A percentile compares a stretch with the other conserved stretches of the same genome.
phyloP scores from a whole-genome alignment of 2,797 vertebrate species.

The Notolepis coatsorum region DNA sequence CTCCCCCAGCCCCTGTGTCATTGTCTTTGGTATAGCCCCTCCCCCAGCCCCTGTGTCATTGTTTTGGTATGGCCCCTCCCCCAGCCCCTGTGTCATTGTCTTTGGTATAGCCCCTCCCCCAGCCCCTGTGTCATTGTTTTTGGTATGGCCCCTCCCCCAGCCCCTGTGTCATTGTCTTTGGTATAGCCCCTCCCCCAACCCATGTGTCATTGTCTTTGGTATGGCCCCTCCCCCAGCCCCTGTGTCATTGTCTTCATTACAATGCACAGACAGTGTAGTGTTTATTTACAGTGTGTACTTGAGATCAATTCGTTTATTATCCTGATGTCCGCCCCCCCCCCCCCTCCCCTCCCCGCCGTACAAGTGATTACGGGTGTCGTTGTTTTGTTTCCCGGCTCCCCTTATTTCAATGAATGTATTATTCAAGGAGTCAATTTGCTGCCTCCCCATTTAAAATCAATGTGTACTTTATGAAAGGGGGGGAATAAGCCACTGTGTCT shows the following conservation, averaged over 20 bases:
- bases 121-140: neutral
- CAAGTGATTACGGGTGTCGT: slow-evolving; percentile 57
- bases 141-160: slow-evolving; percentile 55
- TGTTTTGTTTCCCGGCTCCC: slow-evolving; percentile 32
- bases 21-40: neutral
- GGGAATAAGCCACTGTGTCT: slow-evolving; percentile 73
- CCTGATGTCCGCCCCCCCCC: too few relatives aligned
- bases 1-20: neutral
- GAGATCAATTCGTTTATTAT: slow-evolving; percentile 49
- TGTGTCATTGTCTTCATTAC: neutral
- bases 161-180: too few relatives aligned
- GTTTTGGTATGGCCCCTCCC: slow-evolving; percentile 46
- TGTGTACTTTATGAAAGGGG: slow-evolving; percentile 73
- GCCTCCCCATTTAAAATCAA: slow-evolving; percentile 75
- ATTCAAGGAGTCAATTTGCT: slow-evolving; percentile 74
- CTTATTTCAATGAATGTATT: slow-evolving; percentile 64
- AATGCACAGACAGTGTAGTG: neutral
- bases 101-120: neutral
- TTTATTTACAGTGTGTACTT: slow-evolving; percentile 44
- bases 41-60: neutral
- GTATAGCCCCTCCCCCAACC: too few relatives aligned
- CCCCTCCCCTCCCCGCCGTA: slow-evolving; percentile 19
- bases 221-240: slow-evolving; percentile 38
- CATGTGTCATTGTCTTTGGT: slow-evolving; percentile 97
- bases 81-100: neutral